Conservation (phyloP, 2,888 invertebrate species). For the Atethmia centrago region DNA sequence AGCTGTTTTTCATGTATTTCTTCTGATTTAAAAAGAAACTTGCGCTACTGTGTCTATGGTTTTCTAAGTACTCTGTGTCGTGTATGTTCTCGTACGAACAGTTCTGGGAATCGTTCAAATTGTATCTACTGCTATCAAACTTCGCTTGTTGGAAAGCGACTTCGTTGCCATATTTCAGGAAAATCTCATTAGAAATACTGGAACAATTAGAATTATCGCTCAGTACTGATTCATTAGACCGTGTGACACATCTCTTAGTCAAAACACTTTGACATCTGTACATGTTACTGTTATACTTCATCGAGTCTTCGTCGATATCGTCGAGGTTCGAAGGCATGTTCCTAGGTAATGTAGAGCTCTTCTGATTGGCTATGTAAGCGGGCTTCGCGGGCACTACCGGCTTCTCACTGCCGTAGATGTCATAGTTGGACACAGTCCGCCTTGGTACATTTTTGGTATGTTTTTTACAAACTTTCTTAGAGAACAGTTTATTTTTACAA, state of each 20-base stretch:
- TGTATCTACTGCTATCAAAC: constrained; percentile 84
- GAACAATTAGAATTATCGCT: constrained; percentile 89
- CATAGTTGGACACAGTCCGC: constrained; percentile 94
- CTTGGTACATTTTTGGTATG: constrained; percentile 90
- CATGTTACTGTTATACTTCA: constrained; percentile 81
- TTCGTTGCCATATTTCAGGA: constrained; percentile 88
- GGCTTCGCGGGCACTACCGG: constrained; percentile 84
- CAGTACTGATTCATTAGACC: constrained; percentile 90
- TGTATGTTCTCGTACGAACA: constrained; percentile 87
- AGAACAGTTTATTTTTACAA: constrained; percentile 88
- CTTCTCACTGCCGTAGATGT: constrained; percentile 91
- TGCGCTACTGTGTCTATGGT: constrained; percentile 93
- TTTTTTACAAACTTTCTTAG: constrained; percentile 89
- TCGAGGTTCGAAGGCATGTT: constrained; percentile 89
- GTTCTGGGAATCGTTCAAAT: constrained; percentile 87
- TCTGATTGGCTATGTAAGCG: constrained; percentile 79
- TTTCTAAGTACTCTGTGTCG: constrained; percentile 87
- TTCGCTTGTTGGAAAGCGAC: constrained; percentile 88
- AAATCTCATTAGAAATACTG: constrained; percentile 89
- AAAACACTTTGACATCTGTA: constrained; percentile 88
- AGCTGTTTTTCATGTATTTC: constrained; percentile 91
- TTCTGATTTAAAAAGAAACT: constrained; percentile 95
- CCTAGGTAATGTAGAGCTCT: constrained; percentile 87
- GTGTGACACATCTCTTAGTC: constrained; percentile 90
- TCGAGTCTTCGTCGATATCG: constrained; percentile 89